A percentile compares a stretch with the other conserved stretches of the same genome.
Evolutionary conservation across 2,113 vertebrate species (phyloP).

Genomic region (Gambusia holbrooki): DNA sequence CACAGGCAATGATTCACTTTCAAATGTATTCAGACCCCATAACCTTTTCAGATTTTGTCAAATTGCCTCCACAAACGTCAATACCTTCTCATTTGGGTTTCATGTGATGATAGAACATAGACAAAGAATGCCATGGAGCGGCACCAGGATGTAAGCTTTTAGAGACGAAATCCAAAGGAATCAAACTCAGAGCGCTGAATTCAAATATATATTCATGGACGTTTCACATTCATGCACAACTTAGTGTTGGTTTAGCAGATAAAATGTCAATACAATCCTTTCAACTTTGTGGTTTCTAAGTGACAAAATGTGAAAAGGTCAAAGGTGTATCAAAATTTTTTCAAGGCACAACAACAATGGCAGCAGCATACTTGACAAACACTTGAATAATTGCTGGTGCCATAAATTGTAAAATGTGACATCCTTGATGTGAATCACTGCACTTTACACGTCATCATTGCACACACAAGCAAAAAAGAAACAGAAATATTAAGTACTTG

Average conservation of each 20-base stretch:
- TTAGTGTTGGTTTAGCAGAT: too few species aligned
- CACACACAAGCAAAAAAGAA: constrained; percentile 10
- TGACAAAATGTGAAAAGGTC: too few species aligned
- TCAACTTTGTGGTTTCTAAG: too few species aligned
- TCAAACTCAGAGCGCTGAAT: too few species aligned
- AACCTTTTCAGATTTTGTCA: background rate
- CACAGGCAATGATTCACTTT: background rate
- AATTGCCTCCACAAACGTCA: too few species aligned
- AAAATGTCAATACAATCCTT: too few species aligned
- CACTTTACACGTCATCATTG: constrained; percentile 26
- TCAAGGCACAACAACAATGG: background rate
- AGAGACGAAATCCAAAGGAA: too few species aligned
- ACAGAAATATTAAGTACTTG: constrained; percentile 4
- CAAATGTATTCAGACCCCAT: background rate
- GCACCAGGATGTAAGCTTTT: too few species aligned
- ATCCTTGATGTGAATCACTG: constrained; percentile 35
- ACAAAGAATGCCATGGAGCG: background rate
- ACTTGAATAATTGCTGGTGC: background rate
- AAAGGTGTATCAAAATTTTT: background rate
- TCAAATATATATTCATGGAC: too few species aligned
- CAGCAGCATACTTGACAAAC: background rate
- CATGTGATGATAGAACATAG: background rate
- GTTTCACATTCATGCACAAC: too few species aligned
- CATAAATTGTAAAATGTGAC: background rate
- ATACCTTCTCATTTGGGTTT: background rate